A percentile compares a stretch with the other conserved stretches of the same genome.
These are phyloP conservation scores for Microchirus variegatus DNA, from an alignment of 2,797 vertebrate genomes.

Conservation along the genomic window DNA sequence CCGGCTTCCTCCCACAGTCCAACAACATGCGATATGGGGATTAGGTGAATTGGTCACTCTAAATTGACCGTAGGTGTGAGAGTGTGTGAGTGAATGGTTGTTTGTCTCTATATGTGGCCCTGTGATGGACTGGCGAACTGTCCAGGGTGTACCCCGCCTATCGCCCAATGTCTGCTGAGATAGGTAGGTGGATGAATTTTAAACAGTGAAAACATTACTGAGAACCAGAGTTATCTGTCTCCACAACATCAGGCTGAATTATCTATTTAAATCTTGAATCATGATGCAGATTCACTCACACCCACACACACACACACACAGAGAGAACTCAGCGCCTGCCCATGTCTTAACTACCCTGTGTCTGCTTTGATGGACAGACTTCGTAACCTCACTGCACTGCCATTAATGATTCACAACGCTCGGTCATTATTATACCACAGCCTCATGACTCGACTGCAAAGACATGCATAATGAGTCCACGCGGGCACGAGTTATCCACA, in stretches of 20 bases:
- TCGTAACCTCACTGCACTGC: constrained; percentile 54
- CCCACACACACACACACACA: constrained; percentile 7
- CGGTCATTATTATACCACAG: constrained; percentile 38
- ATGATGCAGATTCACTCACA: constrained; percentile 23
- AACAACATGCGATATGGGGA: no score
- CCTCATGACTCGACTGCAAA: constrained; percentile 52
- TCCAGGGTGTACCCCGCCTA: no score
- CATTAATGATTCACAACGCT: constrained; percentile 64
- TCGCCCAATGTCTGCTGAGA: no score
- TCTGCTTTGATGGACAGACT: constrained; percentile 59
- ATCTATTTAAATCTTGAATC: constrained; percentile 35
- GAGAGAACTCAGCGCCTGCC: neutral
- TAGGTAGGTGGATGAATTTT: no score
- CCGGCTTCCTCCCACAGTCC: no score
- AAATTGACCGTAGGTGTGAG: no score
- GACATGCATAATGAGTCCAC: constrained; percentile 45
- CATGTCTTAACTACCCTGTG: constrained; percentile 41
- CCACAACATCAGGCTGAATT: constrained; percentile 38
- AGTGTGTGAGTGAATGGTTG: no score
- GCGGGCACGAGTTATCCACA: constrained; percentile 9
- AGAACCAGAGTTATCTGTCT: constrained; percentile 17
- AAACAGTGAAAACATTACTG: constrained; percentile 16
- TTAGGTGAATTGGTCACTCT: no score
- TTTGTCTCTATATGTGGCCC: no score
- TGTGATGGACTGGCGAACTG: no score